These are phyloP conservation scores for Buathra laborator DNA, from an alignment of 2,888 invertebrate species.

Conservation along the genomic window DNA sequence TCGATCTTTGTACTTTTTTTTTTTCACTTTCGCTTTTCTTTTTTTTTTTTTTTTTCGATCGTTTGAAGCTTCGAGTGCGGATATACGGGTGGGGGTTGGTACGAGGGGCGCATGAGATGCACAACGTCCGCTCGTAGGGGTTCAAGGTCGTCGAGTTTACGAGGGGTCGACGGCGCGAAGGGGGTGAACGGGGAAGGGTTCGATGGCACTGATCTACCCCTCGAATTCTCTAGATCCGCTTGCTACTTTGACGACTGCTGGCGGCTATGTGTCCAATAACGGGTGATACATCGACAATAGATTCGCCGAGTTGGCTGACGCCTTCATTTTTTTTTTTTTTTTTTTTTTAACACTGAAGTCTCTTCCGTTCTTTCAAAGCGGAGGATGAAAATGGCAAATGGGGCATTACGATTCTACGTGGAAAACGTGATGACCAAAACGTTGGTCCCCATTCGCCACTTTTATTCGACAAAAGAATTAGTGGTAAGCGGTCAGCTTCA, in stretches of 20 bases:
- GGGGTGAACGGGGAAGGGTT: constrained; percentile 57
- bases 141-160: constrained; percentile 71
- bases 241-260: constrained; percentile 21
- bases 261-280: constrained; percentile 38
- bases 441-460: not conserved
- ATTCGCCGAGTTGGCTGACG: constrained; percentile 24
- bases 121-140: constrained; percentile 61
- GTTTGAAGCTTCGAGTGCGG: constrained; percentile 10
- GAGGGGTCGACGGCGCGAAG: constrained; percentile 55
- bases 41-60: constrained; percentile 17
- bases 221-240: constrained; percentile 57
- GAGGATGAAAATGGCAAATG: not conserved
- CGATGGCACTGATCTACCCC: constrained; percentile 70
- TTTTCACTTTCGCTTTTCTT: constrained; percentile 36
- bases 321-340: constrained; percentile 20
- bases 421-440: too few species aligned
- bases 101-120: constrained; percentile 50
- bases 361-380: not conserved
- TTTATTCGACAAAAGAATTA: not conserved
- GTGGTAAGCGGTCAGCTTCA: not conserved
- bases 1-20: constrained; percentile 30
- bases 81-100: constrained; percentile 19
- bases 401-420: not conserved
- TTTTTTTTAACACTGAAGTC: not conserved
- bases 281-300: constrained; percentile 47